These are phyloP conservation scores for Bagarius yarrelli DNA, from an alignment of 2,113 vertebrate species.

Conservation along the genomic window DNA sequence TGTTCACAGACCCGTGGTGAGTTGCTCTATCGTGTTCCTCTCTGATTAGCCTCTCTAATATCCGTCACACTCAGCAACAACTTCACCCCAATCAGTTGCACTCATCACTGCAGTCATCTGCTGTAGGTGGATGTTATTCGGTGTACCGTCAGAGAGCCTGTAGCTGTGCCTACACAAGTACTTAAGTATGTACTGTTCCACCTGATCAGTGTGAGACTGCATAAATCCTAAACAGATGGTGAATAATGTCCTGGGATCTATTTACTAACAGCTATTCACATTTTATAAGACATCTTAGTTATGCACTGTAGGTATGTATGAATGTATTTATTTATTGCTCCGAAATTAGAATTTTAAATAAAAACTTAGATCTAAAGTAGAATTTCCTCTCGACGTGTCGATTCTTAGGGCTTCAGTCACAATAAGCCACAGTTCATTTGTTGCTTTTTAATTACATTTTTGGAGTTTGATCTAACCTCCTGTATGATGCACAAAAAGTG, in stretches of 20 bases:
- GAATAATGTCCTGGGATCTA: neutral
- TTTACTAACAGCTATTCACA: neutral
- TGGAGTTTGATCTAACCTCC: neutral
- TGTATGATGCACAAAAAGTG: neutral
- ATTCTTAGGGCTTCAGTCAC: neutral
- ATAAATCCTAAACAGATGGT: neutral
- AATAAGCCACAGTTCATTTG: neutral
- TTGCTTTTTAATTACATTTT: neutral
- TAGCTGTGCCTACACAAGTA: neutral
- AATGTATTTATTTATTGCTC: neutral
- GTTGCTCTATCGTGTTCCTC: conserved; percentile 32
- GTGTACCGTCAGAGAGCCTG: neutral
- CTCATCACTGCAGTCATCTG: neutral
- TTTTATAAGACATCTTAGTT: too few species aligned
- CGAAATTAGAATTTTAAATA: neutral
- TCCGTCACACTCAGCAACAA: neutral
- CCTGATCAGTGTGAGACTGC: neutral
- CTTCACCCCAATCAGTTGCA: neutral
- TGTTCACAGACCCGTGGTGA: conserved; percentile 87
- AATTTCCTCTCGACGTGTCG: neutral
- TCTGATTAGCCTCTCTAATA: conserved; percentile 7
- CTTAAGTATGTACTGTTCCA: neutral
- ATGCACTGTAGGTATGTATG: too few species aligned
- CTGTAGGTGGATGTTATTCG: conserved; percentile 4
- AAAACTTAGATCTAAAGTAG: neutral